A percentile compares a stretch with the other conserved stretches of the same genome.
Evolutionary conservation across 92 coral and sea anemone genomes (phyloP).

Genomic region (Porites rus): DNA sequence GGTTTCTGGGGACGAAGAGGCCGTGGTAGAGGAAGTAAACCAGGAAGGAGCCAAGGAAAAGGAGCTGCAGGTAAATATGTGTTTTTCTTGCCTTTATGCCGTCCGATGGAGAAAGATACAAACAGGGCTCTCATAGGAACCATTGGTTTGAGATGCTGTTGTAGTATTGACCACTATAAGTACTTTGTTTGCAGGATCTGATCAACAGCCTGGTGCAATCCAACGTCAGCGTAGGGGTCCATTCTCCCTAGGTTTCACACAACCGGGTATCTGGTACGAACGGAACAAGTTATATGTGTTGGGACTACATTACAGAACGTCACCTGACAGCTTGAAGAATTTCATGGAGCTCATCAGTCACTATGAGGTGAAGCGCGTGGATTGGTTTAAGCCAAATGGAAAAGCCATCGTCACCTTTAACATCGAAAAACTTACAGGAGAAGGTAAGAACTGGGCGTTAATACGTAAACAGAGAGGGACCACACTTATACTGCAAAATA

Average conservation of each 20-base stretch:
- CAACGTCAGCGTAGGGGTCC: not conserved
- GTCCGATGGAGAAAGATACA: too few relatives aligned
- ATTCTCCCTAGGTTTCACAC: slow-evolving; percentile 33
- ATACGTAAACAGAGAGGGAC: too few relatives aligned
- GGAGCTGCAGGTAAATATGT: not conserved
- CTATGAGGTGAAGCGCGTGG: slow-evolving; percentile 29
- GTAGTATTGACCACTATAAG: not conserved
- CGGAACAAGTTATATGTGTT: slow-evolving; percentile 25
- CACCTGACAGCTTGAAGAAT: slow-evolving; percentile 24
- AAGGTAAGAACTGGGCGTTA: not conserved
- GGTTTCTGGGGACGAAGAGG: not conserved
- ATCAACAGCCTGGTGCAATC: not conserved
- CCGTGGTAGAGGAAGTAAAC: not conserved
- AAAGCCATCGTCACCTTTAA: slow-evolving; percentile 41
- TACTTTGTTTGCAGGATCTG: not conserved
- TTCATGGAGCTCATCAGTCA: slow-evolving; percentile 38
- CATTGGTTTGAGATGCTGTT: too few relatives aligned
- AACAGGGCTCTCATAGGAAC: too few relatives aligned
- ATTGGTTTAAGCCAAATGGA: slow-evolving; percentile 38
- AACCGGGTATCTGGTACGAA: slow-evolving; percentile 27
- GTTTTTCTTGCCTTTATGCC: too few relatives aligned
- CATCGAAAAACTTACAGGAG: slow-evolving; percentile 12
- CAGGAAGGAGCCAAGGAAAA: not conserved
- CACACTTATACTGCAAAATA: too few relatives aligned
- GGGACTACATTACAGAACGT: slow-evolving; percentile 29